A percentile compares a stretch with the other conserved stretches of the same genome.
phyloP scores from a whole-genome alignment of 2,888 invertebrate genomes.

The Campoplex nolae region DNA sequence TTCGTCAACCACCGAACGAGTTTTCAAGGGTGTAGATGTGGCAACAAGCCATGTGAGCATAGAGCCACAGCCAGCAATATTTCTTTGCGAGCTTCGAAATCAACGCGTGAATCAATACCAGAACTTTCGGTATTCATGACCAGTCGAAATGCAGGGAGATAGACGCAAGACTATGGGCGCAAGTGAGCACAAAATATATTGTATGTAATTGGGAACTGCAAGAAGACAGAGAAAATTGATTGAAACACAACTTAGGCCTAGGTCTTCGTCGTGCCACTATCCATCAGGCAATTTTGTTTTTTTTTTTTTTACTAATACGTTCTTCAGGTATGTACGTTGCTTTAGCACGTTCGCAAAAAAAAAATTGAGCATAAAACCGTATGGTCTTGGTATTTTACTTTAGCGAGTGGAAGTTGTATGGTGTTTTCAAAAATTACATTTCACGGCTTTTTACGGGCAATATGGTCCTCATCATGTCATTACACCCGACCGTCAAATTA shows the following conservation, averaged over 20 bases:
- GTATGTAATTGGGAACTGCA: conserved; percentile 22
- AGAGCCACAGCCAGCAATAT: conserved; percentile 8
- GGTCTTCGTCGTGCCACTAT: conserved; percentile 23
- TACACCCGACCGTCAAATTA: too few species aligned
- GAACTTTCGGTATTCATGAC: conserved; percentile 52
- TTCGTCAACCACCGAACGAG: conserved; percentile 6
- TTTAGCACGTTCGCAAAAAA: neutral
- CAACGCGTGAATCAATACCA: conserved; percentile 54
- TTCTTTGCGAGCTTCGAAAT: conserved; percentile 49
- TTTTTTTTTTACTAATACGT: neutral
- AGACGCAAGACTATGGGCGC: neutral
- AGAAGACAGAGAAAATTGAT: neutral
- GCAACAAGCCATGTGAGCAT: neutral
- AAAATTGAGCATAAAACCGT: too few species aligned
- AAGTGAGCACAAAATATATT: conserved; percentile 25
- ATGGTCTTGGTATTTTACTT: too few species aligned
- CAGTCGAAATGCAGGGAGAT: conserved; percentile 30
- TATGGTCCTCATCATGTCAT: too few species aligned
- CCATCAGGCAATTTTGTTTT: conserved; percentile 56
- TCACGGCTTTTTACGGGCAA: too few species aligned
- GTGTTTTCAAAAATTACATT: too few species aligned
- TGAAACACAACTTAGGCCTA: neutral
- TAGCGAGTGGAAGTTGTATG: too few species aligned
- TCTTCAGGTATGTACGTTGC: neutral
- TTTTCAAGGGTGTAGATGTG: conserved; percentile 4